Percentiles rank a stretch among this genome's conserved stretches.
Evolutionary conservation across 2,113 vertebrate genomes (phyloP).

Genomic region (Paracyprichromis sp.): DNA sequence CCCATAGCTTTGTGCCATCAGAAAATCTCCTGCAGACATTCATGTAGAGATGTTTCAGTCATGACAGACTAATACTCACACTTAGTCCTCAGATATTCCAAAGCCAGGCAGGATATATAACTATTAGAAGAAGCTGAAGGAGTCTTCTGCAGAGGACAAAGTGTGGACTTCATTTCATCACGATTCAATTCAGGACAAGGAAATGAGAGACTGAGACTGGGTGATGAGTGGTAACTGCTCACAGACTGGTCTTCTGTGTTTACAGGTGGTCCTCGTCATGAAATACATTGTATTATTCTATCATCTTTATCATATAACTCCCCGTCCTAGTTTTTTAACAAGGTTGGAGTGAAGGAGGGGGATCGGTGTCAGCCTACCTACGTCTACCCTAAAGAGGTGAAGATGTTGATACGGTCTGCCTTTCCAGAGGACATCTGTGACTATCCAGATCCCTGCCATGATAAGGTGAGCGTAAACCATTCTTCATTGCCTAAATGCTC

Average conservation of each 20-base stretch:
- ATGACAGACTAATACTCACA: background rate
- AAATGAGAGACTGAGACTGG: background rate
- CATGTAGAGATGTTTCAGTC: background rate
- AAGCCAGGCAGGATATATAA: background rate
- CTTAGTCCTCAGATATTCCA: background rate
- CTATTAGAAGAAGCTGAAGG: background rate
- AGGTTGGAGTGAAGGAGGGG: conserved; percentile 31
- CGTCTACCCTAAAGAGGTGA: conserved; percentile 60
- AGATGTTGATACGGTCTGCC: conserved; percentile 47
- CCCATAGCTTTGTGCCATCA: background rate
- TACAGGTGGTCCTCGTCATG: background rate
- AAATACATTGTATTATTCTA: background rate
- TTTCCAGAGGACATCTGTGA: conserved; percentile 54
- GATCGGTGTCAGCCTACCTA: conserved; percentile 41
- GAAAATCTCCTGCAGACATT: background rate
- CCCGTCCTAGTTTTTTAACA: conserved; percentile 16
- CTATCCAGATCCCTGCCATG: conserved; percentile 53
- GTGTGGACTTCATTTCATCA: background rate
- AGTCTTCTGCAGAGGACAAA: background rate
- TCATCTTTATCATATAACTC: background rate
- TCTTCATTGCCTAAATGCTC: background rate
- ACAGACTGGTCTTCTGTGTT: background rate
- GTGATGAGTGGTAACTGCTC: background rate
- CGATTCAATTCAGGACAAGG: background rate
- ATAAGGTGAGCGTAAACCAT: conserved; percentile 12